Base-by-base conservation (phyloP, 2,888 invertebrate species). In the Aphidoletes aphidimyza region DNA sequence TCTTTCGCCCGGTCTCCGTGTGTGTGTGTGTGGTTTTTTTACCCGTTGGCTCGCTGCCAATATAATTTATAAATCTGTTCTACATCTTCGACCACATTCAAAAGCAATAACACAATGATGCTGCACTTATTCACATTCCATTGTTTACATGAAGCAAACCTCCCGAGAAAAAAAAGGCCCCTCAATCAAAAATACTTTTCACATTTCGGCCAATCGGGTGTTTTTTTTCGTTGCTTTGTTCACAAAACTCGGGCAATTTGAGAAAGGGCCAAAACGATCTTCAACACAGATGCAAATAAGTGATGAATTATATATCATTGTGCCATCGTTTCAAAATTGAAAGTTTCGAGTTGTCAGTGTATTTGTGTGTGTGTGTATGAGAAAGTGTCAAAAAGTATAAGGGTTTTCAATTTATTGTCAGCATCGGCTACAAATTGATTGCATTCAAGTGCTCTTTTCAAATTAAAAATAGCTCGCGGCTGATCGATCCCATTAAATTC, bases 11-110 rank as follows among this genome's bases (percentile, higher is more conserved):
- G n/a, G n/a, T n/a, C n/a, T n/a, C n/a, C n/a, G n/a, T n/a, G n/a
- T n/a, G n/a, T n/a, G n/a, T n/a, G n/a, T n/a, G n/a, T n/a, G n/a
- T n/a, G n/a, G n/a, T n/a, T n/a, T n/a, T n/a, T n/a, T n/a, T 3
- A 22, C 9, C 8, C 30, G 34, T 69, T 69, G 69, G 69, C 69
- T 69, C 69, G 34, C 26, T 34, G 26, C 69, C 69, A 69, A 69
- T 69, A 69, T 69, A 69, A 69, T 69, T 69, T 69, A 69, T 69
- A 69, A 69, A 69, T 69, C 69, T 69, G 69, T 69, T 69, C 69
- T 69, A 69, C 69, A 69, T 69, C 69, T 69, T 69, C 69, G 30
- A 69, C 69, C 69, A 69, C 69, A 69, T 69, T 14, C 30, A 69
- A 69, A 69, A 69, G 69, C 69, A 69, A 69, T 69, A 69, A 69